Percentiles rank a stretch among this genome's conserved stretches.
These are phyloP conservation scores for Dermochelys coriacea DNA, from an alignment of 2,797 vertebrate genomes.

Conservation along the genomic window DNA sequence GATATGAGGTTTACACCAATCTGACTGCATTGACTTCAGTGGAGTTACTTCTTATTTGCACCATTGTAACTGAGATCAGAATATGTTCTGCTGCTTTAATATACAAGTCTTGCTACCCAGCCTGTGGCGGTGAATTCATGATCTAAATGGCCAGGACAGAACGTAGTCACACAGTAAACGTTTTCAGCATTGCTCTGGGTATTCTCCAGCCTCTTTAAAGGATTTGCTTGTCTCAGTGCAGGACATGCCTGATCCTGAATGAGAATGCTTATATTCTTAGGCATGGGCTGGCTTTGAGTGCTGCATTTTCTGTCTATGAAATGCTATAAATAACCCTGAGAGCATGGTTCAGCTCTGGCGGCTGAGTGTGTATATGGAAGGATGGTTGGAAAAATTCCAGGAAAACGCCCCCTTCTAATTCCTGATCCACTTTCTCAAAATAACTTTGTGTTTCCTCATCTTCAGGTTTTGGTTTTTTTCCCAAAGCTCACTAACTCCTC, in stretches of 20 bases:
- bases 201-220: not conserved
- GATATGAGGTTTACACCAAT: not conserved
- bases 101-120: fast-evolving
- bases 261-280: conserved; percentile 15
- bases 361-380: conserved; percentile 50
- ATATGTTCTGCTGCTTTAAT: not conserved
- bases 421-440: conserved; percentile 75
- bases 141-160: not conserved
- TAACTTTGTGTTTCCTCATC: conserved; percentile 74
- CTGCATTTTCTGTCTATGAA: conserved; percentile 6
- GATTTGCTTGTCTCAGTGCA: not conserved
- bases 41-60: not conserved
- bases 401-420: conserved; percentile 69
- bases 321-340: conserved; percentile 69
- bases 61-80: not conserved
- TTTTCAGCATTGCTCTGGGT: fast-evolving
- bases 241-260: conserved; percentile 21
- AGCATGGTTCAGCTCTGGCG: conserved; percentile 66
- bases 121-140: fast-evolving
- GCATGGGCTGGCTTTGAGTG: not conserved
- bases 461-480: conserved; percentile 62
- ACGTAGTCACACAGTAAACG: not conserved
- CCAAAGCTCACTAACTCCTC: conserved; percentile 43
- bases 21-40: conserved; percentile 21
- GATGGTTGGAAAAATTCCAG: conserved; percentile 62